A percentile compares a stretch with the other conserved stretches of the same genome.
These are phyloP conservation scores for Aethes cnicana DNA, from an alignment of 2,888 invertebrate species.

Conservation along the genomic window DNA sequence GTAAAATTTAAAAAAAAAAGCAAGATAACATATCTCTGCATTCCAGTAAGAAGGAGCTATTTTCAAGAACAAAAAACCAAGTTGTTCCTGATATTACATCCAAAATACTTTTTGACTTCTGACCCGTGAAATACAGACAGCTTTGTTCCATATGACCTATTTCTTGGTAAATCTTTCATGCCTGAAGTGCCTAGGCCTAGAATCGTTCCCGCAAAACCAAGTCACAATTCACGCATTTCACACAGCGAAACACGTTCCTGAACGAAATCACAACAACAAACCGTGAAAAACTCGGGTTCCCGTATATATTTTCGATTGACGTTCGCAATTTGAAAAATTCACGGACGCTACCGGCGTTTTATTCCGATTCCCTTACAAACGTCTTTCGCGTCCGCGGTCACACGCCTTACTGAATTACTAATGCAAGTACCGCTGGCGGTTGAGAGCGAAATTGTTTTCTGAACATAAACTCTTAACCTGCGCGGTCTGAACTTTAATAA, in stretches of 20 bases:
- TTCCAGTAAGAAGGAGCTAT: background rate
- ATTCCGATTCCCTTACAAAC: constrained; percentile 40
- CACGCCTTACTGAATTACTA: constrained; percentile 72
- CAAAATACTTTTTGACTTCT: background rate
- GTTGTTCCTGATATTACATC: too few species aligned
- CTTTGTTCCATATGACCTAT: constrained; percentile 19
- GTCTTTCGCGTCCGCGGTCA: constrained; percentile 59
- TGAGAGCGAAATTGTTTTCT: constrained; percentile 76
- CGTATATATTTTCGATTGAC: constrained; percentile 1
- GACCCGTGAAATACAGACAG: constrained; percentile 9
- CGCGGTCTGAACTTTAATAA: constrained; percentile 50
- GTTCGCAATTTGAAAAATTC: constrained; percentile 18
- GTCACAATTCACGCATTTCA: constrained; percentile 13
- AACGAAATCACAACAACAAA: constrained; percentile 26
- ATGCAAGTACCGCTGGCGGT: constrained; percentile 54
- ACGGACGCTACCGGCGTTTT: constrained; percentile 15
- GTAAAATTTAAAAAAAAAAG: too few species aligned
- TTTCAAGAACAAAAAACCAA: too few species aligned
- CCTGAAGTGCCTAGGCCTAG: constrained; percentile 20
- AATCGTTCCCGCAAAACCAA: background rate
- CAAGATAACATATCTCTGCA: background rate
- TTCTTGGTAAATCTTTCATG: constrained; percentile 18
- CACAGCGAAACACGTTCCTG: constrained; percentile 24
- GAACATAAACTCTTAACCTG: constrained; percentile 43
- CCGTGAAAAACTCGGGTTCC: constrained; percentile 19